Percentiles rank a stretch among this genome's conserved stretches.
These are phyloP conservation scores for Criorhina ranunculi DNA, from an alignment of 2,888 invertebrate species.

Conservation along the genomic window DNA sequence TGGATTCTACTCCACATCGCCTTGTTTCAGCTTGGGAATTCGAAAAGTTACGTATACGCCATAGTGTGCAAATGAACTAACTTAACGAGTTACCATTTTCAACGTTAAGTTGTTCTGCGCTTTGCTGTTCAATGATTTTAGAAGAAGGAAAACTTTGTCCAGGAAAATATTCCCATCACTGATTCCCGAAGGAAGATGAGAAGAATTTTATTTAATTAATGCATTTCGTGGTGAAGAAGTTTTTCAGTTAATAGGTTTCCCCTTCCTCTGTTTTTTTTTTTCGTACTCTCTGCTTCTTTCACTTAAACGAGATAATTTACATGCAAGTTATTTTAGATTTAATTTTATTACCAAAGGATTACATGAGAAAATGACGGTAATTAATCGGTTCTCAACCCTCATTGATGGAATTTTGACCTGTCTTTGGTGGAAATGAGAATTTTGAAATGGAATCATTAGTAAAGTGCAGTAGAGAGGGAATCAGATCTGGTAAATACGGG, in stretches of 20 bases:
- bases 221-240: constrained; percentile 66
- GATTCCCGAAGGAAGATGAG: background rate
- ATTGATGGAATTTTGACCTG: constrained; percentile 47
- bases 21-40: constrained; percentile 35
- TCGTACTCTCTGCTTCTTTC: constrained; percentile 8
- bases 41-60: constrained; percentile 64
- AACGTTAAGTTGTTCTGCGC: constrained; percentile 32
- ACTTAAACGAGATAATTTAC: constrained; percentile 66
- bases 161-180: background rate
- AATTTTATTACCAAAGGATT: constrained; percentile 54
- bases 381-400: constrained; percentile 33
- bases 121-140: constrained; percentile 21
- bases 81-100: constrained; percentile 63
- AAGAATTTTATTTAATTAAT: constrained; percentile 74
- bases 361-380: constrained; percentile 15
- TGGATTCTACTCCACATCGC: constrained; percentile 14
- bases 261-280: constrained; percentile 5
- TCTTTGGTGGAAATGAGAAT: constrained; percentile 8
- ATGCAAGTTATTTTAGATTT: constrained; percentile 67
- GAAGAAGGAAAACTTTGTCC: constrained; percentile 29
- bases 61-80: constrained; percentile 72
- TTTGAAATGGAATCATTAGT: constrained; percentile 18
- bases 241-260: constrained; percentile 47
- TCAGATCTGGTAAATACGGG: no score
- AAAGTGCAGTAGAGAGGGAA: background rate